phyloP scores from a whole-genome alignment of 2,797 vertebrate species.

The Sebastiscus tertius region DNA sequence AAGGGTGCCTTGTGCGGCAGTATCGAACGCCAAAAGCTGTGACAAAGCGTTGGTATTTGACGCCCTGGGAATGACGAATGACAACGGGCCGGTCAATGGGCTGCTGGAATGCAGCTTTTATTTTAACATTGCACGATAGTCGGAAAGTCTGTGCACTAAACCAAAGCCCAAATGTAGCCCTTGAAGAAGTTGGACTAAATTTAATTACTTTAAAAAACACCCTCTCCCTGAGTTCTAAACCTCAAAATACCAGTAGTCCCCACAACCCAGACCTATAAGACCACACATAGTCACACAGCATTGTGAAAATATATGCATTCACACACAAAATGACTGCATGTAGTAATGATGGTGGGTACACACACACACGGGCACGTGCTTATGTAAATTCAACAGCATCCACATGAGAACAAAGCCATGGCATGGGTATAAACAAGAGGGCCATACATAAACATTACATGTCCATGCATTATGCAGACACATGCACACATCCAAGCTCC shows the following conservation, averaged over 20 bases:
- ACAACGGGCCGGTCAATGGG: too few species aligned
- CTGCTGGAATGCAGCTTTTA: neutral
- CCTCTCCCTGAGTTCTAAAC: neutral
- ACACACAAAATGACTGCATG: conserved; percentile 22
- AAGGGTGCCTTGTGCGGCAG: too few species aligned
- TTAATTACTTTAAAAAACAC: neutral
- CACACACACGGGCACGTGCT: conserved; percentile 15
- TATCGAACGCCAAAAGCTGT: too few species aligned
- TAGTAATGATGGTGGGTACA: conserved; percentile 7
- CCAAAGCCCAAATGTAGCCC: neutral
- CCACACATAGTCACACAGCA: neutral
- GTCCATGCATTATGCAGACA: conserved; percentile 71
- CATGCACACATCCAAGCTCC: conserved; percentile 57
- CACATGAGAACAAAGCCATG: conserved; percentile 70
- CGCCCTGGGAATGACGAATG: too few species aligned
- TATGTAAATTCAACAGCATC: conserved; percentile 64
- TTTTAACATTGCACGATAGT: neutral
- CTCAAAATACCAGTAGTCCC: neutral
- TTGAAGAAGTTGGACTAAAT: neutral
- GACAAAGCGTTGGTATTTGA: too few species aligned
- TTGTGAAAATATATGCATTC: conserved; percentile 12
- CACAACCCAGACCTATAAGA: neutral
- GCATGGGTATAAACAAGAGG: conserved; percentile 61
- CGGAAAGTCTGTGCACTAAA: neutral
- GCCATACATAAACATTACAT: conserved; percentile 76